These are phyloP conservation scores for Pelosia muscerda DNA, from an alignment of 2,888 invertebrate species.

Conservation along the genomic window DNA sequence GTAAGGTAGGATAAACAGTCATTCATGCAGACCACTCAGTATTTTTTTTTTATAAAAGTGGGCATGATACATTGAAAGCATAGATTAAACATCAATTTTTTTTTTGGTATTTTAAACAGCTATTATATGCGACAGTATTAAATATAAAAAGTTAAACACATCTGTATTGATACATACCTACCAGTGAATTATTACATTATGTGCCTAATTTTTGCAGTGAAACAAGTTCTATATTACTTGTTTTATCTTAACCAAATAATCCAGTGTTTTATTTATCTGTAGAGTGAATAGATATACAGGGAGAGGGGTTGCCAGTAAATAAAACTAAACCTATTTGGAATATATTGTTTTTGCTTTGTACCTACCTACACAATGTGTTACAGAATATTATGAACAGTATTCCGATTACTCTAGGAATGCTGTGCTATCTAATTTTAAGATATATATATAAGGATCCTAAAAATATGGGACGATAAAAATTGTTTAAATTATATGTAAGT, in stretches of 20 bases:
- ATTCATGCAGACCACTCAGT: constrained; percentile 5
- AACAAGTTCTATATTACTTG: constrained; percentile 7
- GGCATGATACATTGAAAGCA: constrained; percentile 22
- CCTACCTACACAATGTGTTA: background rate
- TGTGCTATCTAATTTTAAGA: background rate
- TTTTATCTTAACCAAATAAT: constrained; percentile 1
- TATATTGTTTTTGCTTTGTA: background rate
- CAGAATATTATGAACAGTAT: background rate
- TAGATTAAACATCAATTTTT: background rate
- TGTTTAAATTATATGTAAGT: no score
- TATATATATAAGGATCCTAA: no score
- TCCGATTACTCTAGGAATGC: background rate
- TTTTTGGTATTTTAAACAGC: constrained; percentile 23
- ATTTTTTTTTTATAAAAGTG: background rate
- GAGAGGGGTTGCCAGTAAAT: constrained; percentile 6
- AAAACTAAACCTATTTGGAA: constrained; percentile 18
- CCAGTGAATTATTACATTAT: constrained; percentile 23
- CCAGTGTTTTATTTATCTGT: constrained; percentile 1
- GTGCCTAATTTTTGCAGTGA: constrained; percentile 40
- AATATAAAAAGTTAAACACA: constrained; percentile 15
- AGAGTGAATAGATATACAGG: constrained; percentile 5
- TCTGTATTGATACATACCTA: constrained; percentile 45
- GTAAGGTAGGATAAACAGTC: background rate
- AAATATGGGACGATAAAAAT: no score
- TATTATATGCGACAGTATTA: constrained; percentile 32